Evolutionary conservation across 2,797 vertebrate genomes (phyloP).

Genomic region (Dendrocincla tyrannina): DNA sequence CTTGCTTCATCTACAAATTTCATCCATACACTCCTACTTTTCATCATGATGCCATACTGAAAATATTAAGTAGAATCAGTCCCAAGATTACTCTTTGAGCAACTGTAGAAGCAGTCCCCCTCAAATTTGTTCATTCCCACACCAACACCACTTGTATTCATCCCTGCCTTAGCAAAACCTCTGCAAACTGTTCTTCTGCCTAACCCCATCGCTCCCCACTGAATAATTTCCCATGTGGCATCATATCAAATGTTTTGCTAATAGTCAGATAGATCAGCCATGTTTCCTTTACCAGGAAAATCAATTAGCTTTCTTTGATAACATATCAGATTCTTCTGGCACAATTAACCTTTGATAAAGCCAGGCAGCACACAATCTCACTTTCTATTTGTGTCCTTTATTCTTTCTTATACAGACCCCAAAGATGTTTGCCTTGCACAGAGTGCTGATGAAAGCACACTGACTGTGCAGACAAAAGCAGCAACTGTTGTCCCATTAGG

Average conservation of each 20-base stretch:
- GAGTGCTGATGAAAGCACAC: neutral
- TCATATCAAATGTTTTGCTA: slow-evolving; percentile 30
- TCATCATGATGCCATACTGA: neutral
- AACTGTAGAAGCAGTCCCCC: neutral
- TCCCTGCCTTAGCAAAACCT: neutral
- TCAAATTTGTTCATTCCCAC: neutral
- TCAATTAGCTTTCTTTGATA: slow-evolving; percentile 49
- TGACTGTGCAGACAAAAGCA: neutral
- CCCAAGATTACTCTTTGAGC: neutral
- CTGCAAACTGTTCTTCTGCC: neutral
- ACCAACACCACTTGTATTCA: neutral
- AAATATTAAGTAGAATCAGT: neutral
- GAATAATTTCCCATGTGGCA: slow-evolving; percentile 32
- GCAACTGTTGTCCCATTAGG: fast-evolving
- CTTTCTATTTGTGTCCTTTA: neutral
- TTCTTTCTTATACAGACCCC: neutral
- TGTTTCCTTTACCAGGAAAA: slow-evolving; percentile 36
- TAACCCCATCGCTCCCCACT: neutral
- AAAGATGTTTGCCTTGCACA: neutral
- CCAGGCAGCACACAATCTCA: neutral
- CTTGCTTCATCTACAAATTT: neutral
- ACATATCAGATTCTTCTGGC: slow-evolving; percentile 45
- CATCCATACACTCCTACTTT: neutral
- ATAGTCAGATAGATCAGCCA: neutral
- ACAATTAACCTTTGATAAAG: slow-evolving; percentile 51